Conservation (phyloP, 2,888 invertebrate species). For the Drosophila atripex region DNA sequence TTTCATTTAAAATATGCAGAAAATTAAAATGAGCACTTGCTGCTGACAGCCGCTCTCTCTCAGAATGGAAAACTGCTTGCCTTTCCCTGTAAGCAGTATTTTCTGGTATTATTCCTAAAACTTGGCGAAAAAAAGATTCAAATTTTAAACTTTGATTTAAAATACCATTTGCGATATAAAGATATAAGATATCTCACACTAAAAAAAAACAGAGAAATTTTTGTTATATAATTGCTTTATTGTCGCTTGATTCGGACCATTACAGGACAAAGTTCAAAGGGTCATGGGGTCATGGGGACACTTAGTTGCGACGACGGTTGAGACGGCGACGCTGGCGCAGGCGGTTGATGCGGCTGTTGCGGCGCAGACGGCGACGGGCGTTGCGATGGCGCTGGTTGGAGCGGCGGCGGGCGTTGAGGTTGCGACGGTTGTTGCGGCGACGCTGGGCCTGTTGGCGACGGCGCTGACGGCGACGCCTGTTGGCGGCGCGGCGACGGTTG, state of each 20-base stretch:
- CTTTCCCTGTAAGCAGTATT: too few species aligned
- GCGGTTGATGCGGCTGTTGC: slow-evolving; percentile 6
- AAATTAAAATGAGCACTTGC: too few species aligned
- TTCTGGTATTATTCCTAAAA: too few species aligned
- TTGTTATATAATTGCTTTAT: slow-evolving; percentile 17
- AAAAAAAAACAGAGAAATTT: background rate
- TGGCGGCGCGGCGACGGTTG: slow-evolving; percentile 14
- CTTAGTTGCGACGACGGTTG: slow-evolving; percentile 34
- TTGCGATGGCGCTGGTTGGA: background rate
- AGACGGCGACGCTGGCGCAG: slow-evolving; percentile 23
- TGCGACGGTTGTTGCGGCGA: background rate
- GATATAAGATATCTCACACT: too few species aligned
- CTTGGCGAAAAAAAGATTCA: too few species aligned
- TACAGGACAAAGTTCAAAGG: slow-evolving; percentile 4
- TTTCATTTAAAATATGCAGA: too few species aligned
- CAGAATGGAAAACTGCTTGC: too few species aligned
- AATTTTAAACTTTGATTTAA: too few species aligned
- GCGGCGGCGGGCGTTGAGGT: slow-evolving; percentile 2
- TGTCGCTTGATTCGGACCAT: slow-evolving; percentile 3
- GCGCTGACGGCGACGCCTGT: slow-evolving; percentile 6
- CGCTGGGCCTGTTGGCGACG: slow-evolving; percentile 10
- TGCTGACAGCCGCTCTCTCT: too few species aligned
- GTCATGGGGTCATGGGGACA: too few species aligned
- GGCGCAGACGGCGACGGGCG: slow-evolving; percentile 10
- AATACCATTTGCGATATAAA: too few species aligned